Evolutionary conservation across 2,888 invertebrate species (phyloP), one percentile per base, ranked within the genome.

Genomic region (Allophyes oxyacanthae): DNA sequence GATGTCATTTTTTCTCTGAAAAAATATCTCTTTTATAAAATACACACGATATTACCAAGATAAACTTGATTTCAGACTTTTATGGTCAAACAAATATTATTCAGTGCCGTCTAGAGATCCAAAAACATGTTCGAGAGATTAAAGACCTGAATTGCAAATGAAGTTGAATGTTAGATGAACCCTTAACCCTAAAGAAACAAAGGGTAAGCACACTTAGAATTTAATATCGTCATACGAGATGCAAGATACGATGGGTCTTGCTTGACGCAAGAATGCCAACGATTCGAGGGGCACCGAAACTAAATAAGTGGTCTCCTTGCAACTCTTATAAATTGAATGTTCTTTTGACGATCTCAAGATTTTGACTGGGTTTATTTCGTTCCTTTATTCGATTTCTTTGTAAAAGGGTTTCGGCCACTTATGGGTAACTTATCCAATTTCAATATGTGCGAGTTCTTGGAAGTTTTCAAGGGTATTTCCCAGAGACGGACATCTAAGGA

Each of bases 391-490:
- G 60, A 52, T 62, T 60, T 69, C 53, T 57, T 56, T 54, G 51
- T 58, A 48, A 62, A 70, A 59, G 57, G 64, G 48, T 69, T 43
- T 69, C 34, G 40, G 14, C 37, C 50, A 60, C 56, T 66, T 55
- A 53, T 33, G 41, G n/a, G 43, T 43, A 70, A 70, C 53, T 72
- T 76, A 51, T 61, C 42, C 62, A 62, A 70, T 67, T 70, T 72
- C 70, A 54, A 62, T 70, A 62, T 50, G 41, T 53, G 50, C 30
- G 53, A 36, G 50, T 64, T 37, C 46, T 53, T 42, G 10, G 42
- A 68, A 59, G 54, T 57, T 71, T 51, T 10, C 6, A n/a, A 10
- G 33, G 26, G 20, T 42, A 44, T 55, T 63, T 37, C 30, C 34
- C n/a, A 25, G 15, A 14, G 30, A 34, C 9, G 0, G 11, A 28